These are phyloP conservation scores for Drosophila leontia DNA, from an alignment of 1,140 invertebrate genomes.

Conservation along the genomic window DNA sequence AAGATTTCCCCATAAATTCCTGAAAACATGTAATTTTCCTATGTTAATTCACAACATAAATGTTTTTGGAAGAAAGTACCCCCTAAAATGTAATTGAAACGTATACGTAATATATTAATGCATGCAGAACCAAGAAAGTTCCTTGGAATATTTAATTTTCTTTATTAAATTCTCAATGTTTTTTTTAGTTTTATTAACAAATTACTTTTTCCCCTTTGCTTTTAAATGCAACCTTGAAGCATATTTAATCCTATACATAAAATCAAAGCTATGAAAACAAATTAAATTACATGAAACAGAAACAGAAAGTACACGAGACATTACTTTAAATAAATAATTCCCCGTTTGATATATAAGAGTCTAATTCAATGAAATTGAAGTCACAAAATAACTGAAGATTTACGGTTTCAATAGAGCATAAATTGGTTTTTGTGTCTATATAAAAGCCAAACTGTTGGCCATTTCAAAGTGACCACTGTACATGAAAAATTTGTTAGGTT, in stretches of 20 bases:
- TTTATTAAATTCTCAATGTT: too few relatives aligned
- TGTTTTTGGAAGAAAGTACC: too few relatives aligned
- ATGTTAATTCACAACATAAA: background rate
- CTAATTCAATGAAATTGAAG: constrained; percentile 3
- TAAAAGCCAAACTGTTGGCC: constrained; percentile 4
- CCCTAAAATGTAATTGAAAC: too few relatives aligned
- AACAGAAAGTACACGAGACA: background rate
- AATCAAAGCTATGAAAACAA: too few relatives aligned
- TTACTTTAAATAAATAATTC: constrained; percentile 4
- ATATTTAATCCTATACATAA: background rate
- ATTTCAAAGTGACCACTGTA: constrained; percentile 32
- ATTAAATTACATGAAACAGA: background rate
- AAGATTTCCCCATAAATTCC: background rate
- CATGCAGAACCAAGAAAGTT: too few relatives aligned
- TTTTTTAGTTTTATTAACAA: background rate
- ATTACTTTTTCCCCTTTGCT: background rate
- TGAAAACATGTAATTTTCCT: background rate
- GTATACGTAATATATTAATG: too few relatives aligned
- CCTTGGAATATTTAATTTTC: too few relatives aligned
- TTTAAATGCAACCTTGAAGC: background rate
- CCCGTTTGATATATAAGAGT: background rate
- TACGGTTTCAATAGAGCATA: background rate
- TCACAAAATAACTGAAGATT: background rate
- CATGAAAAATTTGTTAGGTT: constrained; percentile 58
- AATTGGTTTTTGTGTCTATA: constrained; percentile 4